A percentile compares a stretch with the other conserved stretches of the same genome.
Evolutionary conservation across 2,888 invertebrate species (phyloP).

Genomic region (Phortica magna): DNA sequence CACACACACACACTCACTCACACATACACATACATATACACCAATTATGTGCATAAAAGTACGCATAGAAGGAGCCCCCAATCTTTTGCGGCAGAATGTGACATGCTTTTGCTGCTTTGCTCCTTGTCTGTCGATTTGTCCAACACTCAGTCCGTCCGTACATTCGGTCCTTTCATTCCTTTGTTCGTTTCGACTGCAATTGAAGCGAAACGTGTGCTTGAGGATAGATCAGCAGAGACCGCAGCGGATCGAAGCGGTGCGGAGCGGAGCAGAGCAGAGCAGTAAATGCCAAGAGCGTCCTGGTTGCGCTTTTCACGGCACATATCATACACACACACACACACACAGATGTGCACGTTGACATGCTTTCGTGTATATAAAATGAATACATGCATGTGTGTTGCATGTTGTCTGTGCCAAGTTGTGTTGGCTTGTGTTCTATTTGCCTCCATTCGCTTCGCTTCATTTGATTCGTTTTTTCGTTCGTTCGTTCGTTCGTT

Average conservation of each 20-base stretch:
- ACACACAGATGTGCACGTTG: neutral
- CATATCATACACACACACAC: neutral
- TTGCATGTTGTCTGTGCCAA: conserved; percentile 7
- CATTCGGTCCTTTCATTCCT: neutral
- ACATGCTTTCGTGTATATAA: neutral
- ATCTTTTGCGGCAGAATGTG: neutral
- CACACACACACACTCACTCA: neutral
- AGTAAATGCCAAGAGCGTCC: conserved; percentile 13
- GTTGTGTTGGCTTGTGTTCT: neutral
- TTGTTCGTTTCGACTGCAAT: neutral
- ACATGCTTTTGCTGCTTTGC: neutral
- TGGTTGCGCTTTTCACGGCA: conserved; percentile 15
- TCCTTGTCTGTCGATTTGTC: neutral
- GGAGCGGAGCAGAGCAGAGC: neutral
- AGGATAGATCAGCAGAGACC: too few species aligned
- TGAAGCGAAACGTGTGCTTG: conserved; percentile 2
- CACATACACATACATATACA: neutral
- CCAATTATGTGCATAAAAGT: neutral
- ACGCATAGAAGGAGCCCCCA: neutral
- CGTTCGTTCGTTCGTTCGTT: neutral
- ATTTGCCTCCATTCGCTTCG: neutral
- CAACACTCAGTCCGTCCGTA: neutral
- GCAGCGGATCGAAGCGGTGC: too few species aligned
- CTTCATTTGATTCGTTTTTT: conserved; percentile 5
- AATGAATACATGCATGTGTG: neutral